Conservation (phyloP, 1,140 invertebrate species). For the Neodiprion pinetum region DNA sequence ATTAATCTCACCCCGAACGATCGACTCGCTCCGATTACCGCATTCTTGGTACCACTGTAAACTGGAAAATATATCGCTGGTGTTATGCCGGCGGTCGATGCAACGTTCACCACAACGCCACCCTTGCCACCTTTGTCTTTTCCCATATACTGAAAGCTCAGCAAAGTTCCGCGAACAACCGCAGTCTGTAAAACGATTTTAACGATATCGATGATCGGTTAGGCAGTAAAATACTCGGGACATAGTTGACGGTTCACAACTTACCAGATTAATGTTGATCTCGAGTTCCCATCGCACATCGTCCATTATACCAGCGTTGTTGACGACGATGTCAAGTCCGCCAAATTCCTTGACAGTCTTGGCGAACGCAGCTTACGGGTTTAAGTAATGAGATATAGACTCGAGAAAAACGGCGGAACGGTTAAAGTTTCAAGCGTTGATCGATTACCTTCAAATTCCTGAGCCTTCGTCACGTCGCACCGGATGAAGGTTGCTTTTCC, state of each 20-base stretch:
- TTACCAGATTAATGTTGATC: slow-evolving; percentile 49
- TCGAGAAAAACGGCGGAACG: no score
- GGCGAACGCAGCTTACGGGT: slow-evolving; percentile 46
- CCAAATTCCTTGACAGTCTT: slow-evolving; percentile 40
- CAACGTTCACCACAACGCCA: slow-evolving; percentile 67
- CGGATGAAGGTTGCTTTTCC: slow-evolving; percentile 30
- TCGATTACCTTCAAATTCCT: slow-evolving; percentile 28
- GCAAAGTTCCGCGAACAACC: slow-evolving; percentile 24
- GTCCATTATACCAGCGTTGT: slow-evolving; percentile 59
- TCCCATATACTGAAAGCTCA: slow-evolving; percentile 60
- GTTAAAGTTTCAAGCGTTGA: not conserved
- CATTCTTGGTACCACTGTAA: slow-evolving; percentile 71
- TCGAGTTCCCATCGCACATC: slow-evolving; percentile 55
- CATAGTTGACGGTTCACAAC: no score
- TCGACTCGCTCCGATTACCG: slow-evolving; percentile 55
- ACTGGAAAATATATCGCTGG: slow-evolving; percentile 63
- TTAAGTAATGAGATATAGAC: not conserved
- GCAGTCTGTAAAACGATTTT: not conserved
- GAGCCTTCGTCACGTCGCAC: slow-evolving; percentile 32
- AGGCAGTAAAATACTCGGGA: no score
- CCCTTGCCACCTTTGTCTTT: slow-evolving; percentile 66
- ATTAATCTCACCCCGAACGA: slow-evolving; percentile 37
- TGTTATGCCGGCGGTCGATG: slow-evolving; percentile 64
- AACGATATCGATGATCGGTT: not conserved
- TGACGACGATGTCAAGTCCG: slow-evolving; percentile 57